Conservation (phyloP, 2,113 vertebrate species). For the Charina bottae region DNA sequence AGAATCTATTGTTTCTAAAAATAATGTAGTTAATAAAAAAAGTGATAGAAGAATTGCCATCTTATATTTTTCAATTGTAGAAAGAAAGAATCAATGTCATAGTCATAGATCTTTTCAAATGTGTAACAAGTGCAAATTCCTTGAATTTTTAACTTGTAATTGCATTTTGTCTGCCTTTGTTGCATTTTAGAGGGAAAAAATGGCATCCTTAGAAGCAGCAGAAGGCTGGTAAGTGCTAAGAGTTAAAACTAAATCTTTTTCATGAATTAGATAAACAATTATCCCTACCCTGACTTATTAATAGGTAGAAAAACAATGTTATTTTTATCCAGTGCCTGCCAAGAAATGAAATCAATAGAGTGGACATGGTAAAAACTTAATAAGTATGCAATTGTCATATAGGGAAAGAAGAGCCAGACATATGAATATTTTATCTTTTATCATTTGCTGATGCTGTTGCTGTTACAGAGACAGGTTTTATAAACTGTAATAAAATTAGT, state of each 20-base stretch:
- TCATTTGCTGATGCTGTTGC: background rate
- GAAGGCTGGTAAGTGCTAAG: background rate
- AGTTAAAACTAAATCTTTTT: background rate
- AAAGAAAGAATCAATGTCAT: background rate
- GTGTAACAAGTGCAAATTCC: background rate
- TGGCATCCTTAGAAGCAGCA: background rate
- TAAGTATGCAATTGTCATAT: background rate
- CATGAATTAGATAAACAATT: background rate
- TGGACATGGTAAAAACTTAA: background rate
- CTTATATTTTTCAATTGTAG: background rate
- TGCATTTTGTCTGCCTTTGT: background rate
- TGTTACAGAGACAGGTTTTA: background rate
- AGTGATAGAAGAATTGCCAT: background rate
- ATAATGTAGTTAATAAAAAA: background rate
- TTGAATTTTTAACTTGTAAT: background rate
- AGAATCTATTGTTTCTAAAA: background rate
- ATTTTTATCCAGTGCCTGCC: background rate
- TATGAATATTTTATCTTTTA: slow-evolving; percentile 1
- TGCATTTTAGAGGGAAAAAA: background rate
- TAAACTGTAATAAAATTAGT: background rate
- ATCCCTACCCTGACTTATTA: slow-evolving; percentile 3
- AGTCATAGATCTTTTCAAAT: no score
- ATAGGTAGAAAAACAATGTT: background rate
- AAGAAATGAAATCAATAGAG: background rate
- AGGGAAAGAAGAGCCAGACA: background rate